Base-by-base conservation (phyloP, 2,797 vertebrate genomes). In the Thalassophryne amazonica region DNA sequence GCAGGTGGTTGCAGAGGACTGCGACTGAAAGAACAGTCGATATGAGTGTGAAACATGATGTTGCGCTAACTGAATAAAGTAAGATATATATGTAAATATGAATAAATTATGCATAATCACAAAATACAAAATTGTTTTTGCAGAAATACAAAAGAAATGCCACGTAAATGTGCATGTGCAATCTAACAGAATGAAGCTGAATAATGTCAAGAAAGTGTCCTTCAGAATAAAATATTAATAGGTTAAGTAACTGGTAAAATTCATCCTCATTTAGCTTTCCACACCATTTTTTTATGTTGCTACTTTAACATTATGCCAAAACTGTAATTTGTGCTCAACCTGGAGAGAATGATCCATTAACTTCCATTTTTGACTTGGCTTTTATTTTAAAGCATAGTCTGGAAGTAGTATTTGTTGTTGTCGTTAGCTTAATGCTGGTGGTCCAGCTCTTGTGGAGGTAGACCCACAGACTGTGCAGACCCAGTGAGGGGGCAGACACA, bases 141-240 rank as follows among this genome's bases (percentile, higher is more conserved):
- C 1, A 16, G 24, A 11, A 16, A 17, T n/a, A 18, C 6, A 10
- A 49, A 7, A 8, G 1, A 32, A 30, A 28, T 31, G 11, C 1
- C 10, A 42, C 13, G 6, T 2, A 2, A 29, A 13, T 7, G 4
- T 16, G 10, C 22, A 22, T 2, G 10, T 4, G 4, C 7, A 25
- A 14, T 8, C 36, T 0, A 35, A 21, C 2, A 22, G 7, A 22
- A 22, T 7, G 22, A 15, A 14, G 14, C 16, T 8, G 2, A 39
- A 5, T 51, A 20, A 13, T 2, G n/a, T n/a, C 0, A 25, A 1
- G 0, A 1, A 3, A 0, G 1, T 2, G 3, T 5, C 18, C 39
- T 83, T 54, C 69, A 74, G 57, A 73, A 57, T 78, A 69, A 72
- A 63, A n/a, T n/a, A n/a, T n/a, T n/a, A n/a, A n/a, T n/a, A n/a